Evolutionary conservation across 2,888 invertebrate species (phyloP).

Genomic region (Phaonia tiefii): DNA sequence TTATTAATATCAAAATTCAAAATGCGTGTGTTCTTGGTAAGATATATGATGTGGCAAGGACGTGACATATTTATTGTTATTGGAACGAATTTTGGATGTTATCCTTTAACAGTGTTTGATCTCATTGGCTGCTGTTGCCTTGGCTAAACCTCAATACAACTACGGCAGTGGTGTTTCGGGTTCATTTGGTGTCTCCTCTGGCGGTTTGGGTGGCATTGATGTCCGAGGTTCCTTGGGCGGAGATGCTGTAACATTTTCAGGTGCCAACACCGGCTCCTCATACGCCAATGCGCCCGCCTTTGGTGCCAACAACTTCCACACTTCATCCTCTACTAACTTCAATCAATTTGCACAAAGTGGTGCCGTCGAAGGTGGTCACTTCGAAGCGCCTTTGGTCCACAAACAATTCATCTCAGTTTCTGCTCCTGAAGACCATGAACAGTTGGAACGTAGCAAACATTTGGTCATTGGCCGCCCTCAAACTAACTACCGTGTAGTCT

Average conservation of each 20-base stretch:
- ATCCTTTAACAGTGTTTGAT: slow-evolving; percentile 11
- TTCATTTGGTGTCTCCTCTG: slow-evolving; percentile 58
- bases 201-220: slow-evolving; percentile 20
- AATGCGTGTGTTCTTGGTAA: too few species aligned
- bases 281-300: too few species aligned
- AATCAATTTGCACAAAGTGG: too few species aligned
- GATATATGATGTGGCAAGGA: too few species aligned
- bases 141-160: slow-evolving; percentile 76
- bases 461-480: slow-evolving; percentile 78
- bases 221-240: slow-evolving; percentile 66
- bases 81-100: neutral
- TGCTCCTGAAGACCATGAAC: slow-evolving; percentile 78
- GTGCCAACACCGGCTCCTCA: too few species aligned
- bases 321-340: slow-evolving; percentile 71
- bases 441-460: slow-evolving; percentile 75
- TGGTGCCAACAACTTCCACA: too few species aligned
- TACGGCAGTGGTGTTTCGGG: slow-evolving; percentile 73
- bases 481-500: slow-evolving; percentile 79
- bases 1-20: too few species aligned
- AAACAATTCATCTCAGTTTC: slow-evolving; percentile 79
- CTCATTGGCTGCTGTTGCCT: slow-evolving; percentile 69
- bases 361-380: slow-evolving; percentile 36
- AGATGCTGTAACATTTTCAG: neutral
- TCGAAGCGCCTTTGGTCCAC: slow-evolving; percentile 76
- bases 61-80: too few species aligned